phyloP scores from a whole-genome alignment of 2,888 invertebrate genomes.

The Pantelozetes paolii region DNA sequence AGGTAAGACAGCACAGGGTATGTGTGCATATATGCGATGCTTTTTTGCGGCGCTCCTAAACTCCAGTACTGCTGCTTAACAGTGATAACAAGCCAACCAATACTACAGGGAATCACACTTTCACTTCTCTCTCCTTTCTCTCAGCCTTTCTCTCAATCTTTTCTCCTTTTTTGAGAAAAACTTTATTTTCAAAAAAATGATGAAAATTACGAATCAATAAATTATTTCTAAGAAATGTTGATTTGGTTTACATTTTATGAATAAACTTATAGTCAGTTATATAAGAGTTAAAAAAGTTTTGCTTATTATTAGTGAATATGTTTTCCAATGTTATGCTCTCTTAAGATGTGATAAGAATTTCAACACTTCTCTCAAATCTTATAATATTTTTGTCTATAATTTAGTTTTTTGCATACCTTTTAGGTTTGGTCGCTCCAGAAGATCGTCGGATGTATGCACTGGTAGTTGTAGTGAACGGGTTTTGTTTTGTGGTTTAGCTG shows the following conservation, averaged over 20 bases:
- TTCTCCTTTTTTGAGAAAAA: background rate
- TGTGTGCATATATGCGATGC: slow-evolving; percentile 4
- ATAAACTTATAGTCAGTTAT: background rate
- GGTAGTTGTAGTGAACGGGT: background rate
- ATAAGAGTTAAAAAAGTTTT: too few species aligned
- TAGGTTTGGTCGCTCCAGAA: background rate
- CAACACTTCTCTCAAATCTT: too few species aligned
- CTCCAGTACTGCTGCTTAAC: slow-evolving; percentile 26
- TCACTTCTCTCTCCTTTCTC: background rate
- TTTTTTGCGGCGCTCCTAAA: slow-evolving; percentile 22
- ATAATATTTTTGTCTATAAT: too few species aligned
- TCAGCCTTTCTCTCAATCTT: background rate
- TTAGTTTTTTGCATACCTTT: slow-evolving; percentile 3
- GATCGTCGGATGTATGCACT: background rate
- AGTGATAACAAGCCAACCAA: slow-evolving; percentile 30
- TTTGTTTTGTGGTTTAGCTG: background rate
- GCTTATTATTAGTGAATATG: too few species aligned
- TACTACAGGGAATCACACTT: background rate
- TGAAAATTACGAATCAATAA: slow-evolving; percentile 32
- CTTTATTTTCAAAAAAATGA: slow-evolving; percentile 1
- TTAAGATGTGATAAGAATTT: too few species aligned
- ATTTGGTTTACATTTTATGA: background rate
- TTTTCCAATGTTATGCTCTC: too few species aligned
- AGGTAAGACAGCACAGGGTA: background rate
- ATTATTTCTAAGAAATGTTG: background rate